A percentile compares a stretch with the other conserved stretches of the same genome.
Conservation (phyloP, 1,140 invertebrate species). For the Dreissena polymorpha region DNA sequence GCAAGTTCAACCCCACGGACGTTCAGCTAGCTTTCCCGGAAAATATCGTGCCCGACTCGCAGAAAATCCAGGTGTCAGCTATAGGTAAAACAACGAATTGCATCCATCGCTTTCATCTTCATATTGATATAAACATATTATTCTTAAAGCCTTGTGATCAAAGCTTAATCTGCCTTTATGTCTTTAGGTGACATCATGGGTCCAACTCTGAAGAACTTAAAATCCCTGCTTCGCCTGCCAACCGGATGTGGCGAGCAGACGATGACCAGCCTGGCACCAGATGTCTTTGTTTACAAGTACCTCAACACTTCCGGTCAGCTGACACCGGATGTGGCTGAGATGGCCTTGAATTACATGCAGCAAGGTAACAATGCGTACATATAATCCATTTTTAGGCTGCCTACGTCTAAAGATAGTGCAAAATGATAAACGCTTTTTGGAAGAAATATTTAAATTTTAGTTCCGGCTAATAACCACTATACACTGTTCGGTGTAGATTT, state of each 20-base stretch:
- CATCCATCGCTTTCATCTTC: too few relatives aligned
- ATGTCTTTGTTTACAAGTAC: constrained; percentile 92
- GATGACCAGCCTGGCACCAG: constrained; percentile 95
- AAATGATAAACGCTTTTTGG: too few relatives aligned
- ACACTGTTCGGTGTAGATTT: too few relatives aligned
- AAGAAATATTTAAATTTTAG: too few relatives aligned
- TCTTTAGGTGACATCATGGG: constrained; percentile 66
- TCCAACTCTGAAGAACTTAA: constrained; percentile 55
- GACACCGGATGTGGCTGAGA: constrained; percentile 84
- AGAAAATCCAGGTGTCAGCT: constrained; percentile 32
- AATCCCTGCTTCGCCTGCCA: constrained; percentile 64
- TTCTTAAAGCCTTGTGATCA: too few relatives aligned
- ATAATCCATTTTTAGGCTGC: too few relatives aligned
- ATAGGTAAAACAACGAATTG: background rate
- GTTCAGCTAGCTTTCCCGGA: constrained; percentile 25
- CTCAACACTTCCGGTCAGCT: constrained; percentile 86
- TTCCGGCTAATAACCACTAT: too few relatives aligned
- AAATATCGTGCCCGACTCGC: constrained; percentile 33
- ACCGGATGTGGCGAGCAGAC: constrained; percentile 94
- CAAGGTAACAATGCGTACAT: too few relatives aligned
- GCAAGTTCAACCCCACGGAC: constrained; percentile 3
- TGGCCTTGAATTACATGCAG: constrained; percentile 88
- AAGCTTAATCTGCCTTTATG: too few relatives aligned
- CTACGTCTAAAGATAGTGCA: too few relatives aligned
- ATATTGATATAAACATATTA: too few relatives aligned